phyloP scores from a whole-genome alignment of 2,797 vertebrate species.

The Anomalospiza imberbis region DNA sequence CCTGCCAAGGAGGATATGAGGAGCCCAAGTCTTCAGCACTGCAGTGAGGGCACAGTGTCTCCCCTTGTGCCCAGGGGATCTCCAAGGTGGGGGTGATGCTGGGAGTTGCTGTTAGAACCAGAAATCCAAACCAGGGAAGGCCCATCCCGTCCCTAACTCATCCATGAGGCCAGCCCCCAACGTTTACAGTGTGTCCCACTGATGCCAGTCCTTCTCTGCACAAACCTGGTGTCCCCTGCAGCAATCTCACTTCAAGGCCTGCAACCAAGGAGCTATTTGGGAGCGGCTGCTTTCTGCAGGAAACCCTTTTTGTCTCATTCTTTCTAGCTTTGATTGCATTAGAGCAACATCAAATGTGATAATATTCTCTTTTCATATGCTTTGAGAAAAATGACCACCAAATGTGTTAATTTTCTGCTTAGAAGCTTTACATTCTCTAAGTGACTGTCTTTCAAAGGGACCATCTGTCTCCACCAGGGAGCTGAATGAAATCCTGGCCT shows the following conservation, averaged over 20 bases:
- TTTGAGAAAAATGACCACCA: not conserved
- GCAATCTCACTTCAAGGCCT: not conserved
- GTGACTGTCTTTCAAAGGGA: not conserved
- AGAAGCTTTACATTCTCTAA: not conserved
- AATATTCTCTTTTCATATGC: not conserved
- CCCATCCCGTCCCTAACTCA: not conserved
- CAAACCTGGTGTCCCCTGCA: not conserved
- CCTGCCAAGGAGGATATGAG: not conserved
- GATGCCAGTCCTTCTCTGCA: not conserved
- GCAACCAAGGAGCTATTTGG: not conserved
- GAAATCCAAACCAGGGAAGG: not conserved
- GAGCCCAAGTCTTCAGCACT: not conserved
- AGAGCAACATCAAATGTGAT: not conserved
- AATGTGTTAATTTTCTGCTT: not conserved
- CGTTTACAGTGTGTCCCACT: rapidly evolving
- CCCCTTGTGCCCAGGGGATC: not conserved
- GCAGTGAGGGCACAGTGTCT: not conserved
- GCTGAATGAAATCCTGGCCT: not conserved
- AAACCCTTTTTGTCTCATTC: not conserved
- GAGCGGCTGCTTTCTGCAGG: not conserved
- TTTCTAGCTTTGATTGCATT: not conserved
- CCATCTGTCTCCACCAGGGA: not conserved
- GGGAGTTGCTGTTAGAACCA: not conserved
- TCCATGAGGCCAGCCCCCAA: not conserved
- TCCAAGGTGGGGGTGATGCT: not conserved